These are phyloP conservation scores for Thalpophila matura DNA, from an alignment of 2,888 invertebrate genomes.

Conservation along the genomic window DNA sequence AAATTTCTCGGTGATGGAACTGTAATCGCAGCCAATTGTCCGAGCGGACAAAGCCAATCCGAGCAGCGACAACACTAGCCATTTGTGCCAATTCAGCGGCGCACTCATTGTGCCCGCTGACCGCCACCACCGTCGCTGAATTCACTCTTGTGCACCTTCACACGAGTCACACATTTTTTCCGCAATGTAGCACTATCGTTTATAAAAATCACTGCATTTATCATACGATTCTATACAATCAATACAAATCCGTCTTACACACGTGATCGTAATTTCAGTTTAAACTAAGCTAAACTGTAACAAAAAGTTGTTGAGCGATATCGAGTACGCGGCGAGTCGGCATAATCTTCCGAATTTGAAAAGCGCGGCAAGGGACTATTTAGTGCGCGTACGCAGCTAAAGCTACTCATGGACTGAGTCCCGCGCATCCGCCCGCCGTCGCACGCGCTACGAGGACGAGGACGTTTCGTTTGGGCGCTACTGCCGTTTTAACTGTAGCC, in stretches of 20 bases:
- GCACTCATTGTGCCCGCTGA: conserved; percentile 84
- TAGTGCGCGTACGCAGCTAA: conserved; percentile 85
- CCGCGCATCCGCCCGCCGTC: conserved; percentile 68
- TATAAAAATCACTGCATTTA: conserved; percentile 52
- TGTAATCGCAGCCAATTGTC: conserved; percentile 90
- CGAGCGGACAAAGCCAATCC: conserved; percentile 90
- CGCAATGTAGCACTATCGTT: conserved; percentile 67
- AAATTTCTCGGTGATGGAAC: conserved; percentile 90
- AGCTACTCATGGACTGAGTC: conserved; percentile 82
- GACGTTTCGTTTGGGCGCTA: conserved; percentile 84
- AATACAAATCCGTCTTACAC: conserved; percentile 16
- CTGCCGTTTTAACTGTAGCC: conserved; percentile 75
- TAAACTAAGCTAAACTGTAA: conserved; percentile 40
- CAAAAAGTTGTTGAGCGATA: conserved; percentile 44
- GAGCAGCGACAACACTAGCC: conserved; percentile 89
- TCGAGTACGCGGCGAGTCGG: conserved; percentile 67
- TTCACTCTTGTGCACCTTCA: conserved; percentile 78
- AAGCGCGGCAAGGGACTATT: conserved; percentile 60
- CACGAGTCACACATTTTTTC: conserved; percentile 68
- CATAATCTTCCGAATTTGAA: conserved; percentile 72
- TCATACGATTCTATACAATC: conserved; percentile 25
- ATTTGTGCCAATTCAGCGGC: conserved; percentile 89
- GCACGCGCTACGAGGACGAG: conserved; percentile 76
- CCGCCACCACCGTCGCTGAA: conserved; percentile 69
- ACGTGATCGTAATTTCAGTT: conserved; percentile 24